Evolutionary conservation across 2,797 vertebrate genomes (phyloP).

Genomic region (Myotis planiceps): DNA sequence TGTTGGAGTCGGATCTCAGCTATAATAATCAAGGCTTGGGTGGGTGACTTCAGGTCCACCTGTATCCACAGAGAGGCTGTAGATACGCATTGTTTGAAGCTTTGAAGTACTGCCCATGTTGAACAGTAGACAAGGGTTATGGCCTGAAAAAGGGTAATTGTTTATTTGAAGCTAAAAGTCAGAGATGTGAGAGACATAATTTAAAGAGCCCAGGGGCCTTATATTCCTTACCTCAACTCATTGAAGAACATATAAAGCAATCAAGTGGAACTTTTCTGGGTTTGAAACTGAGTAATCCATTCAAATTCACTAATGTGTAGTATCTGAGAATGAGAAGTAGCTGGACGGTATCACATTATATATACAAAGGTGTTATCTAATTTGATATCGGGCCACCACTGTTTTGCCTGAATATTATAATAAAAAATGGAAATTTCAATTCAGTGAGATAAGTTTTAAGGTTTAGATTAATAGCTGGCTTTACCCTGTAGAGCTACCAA

Average conservation of each 20-base stretch:
- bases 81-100: background rate
- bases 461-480: conserved; percentile 59
- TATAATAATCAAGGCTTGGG: background rate
- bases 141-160: conserved; percentile 51
- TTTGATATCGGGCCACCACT: background rate
- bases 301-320: conserved; percentile 50
- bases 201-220: conserved; percentile 47
- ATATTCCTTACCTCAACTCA: conserved; percentile 52
- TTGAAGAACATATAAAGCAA: conserved; percentile 59
- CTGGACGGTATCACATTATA: background rate
- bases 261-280: conserved; percentile 49
- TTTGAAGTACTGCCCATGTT: conserved; percentile 5
- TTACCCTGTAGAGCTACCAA: conserved; percentile 69
- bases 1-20: background rate
- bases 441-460: conserved; percentile 54
- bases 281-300: conserved; percentile 38
- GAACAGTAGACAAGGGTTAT: background rate
- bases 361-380: background rate
- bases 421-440: conserved; percentile 51
- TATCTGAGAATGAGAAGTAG: conserved; percentile 62
- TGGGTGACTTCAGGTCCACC: background rate
- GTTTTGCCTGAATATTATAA: background rate
- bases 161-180: conserved; percentile 54
- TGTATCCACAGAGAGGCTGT: background rate
- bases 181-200: background rate